Base-by-base conservation (phyloP, 2,113 vertebrate genomes). In the Lagopus muta region DNA sequence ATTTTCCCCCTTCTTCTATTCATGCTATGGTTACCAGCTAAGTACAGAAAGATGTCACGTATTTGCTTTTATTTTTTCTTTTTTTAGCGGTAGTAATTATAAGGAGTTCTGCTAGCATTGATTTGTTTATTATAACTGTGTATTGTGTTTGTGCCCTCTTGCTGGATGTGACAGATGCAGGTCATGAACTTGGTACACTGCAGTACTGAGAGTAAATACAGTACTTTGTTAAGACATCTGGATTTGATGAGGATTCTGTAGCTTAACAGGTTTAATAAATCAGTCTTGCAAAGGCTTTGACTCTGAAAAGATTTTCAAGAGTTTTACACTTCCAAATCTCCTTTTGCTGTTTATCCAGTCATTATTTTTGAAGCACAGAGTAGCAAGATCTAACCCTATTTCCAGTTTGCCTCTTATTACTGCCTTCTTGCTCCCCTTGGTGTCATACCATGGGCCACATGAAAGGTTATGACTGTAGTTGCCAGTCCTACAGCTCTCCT, bases 331-430 rank as follows among this genome's bases (percentile, higher is more conserved):
- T 57, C 2, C 13, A 25, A 17, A 69, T 88, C 72, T 73, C 30
- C 4, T 82, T 92, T 67, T 88, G 5, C 13, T 28, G 6, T 32
- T 80, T 86, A 27, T 5, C 52, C 13, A n/a, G 8, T 24, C 48
- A 50, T 62, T 73, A 82, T 19, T 50, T 40, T 12, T 11, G 24
- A 82, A 58, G 14, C 28, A 15, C 34, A 25, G 2, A 11, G 4
- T 50, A 67, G 8, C 22, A 70, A n/a, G 10, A 66, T 74, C 42
- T 19, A 86, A 11, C 2, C 5, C 30, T 77, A 6, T 55, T 77
- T 40, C 22, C 38, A 3, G 8, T 2, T 3, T 67, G 13, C 7
- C 16, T 72, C 2, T 0, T 0, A 0, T 64, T 58, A 64, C 6
- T 83, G 17, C 6, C 9, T 65, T 20, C 15, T 16, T 19, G 3